These are phyloP conservation scores for Atlantisia rogersi DNA, from an alignment of 2,113 vertebrate species.

Conservation along the genomic window DNA sequence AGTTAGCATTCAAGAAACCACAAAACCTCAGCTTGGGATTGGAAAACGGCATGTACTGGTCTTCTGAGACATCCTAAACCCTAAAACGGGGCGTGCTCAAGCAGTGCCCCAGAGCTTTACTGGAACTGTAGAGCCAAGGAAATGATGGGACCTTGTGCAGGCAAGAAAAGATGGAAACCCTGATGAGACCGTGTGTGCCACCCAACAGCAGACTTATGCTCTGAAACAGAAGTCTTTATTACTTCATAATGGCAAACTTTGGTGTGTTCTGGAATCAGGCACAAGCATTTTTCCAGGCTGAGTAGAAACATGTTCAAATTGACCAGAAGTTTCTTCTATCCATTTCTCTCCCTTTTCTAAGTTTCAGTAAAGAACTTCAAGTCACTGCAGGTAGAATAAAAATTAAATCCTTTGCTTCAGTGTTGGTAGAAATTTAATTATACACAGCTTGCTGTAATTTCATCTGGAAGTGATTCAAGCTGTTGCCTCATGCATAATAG, in stretches of 20 bases:
- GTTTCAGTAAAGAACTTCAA: not conserved
- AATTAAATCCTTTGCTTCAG: not conserved
- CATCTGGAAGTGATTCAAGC: not conserved
- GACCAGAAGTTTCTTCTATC: not conserved
- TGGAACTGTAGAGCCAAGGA: not conserved
- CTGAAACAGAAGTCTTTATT: not conserved
- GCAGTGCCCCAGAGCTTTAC: not conserved
- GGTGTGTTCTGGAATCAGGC: not conserved
- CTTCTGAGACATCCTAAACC: not conserved
- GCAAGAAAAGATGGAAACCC: not conserved
- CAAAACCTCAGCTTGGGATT: not conserved
- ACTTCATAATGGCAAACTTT: not conserved
- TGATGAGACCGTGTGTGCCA: not conserved
- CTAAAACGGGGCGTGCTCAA: rapidly evolving
- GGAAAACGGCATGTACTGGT: not conserved
- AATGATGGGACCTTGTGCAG: rapidly evolving
- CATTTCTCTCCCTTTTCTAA: not conserved
- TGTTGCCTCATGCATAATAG: not conserved
- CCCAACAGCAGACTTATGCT: not conserved
- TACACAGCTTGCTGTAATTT: not conserved
- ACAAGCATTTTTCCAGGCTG: not conserved
- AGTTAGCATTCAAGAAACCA: not conserved
- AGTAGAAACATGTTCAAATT: not conserved
- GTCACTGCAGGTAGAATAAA: not conserved
- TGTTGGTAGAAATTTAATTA: not conserved